Evolutionary conservation across 1,140 invertebrate species (phyloP), one percentile per base, ranked within the genome.

Genomic region (Drosophila oshimai): DNA sequence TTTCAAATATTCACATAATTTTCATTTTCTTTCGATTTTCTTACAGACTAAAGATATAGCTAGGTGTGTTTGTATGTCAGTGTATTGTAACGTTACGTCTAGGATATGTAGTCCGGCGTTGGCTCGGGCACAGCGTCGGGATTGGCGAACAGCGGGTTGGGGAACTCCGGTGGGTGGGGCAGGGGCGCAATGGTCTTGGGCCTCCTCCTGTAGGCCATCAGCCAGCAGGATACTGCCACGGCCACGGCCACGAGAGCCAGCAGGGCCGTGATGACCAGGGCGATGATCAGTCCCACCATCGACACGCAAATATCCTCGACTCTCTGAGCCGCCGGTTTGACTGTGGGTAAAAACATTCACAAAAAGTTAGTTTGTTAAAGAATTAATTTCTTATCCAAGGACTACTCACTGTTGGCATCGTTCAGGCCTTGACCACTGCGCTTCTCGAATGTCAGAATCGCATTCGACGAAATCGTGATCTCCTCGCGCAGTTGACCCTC

Each of bases 111-210:
- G 33, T 91, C 90, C 29, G 92, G 92, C 91, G 92, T 92, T 81
- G 92, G 92, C 60, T 90, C 90, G 47, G 89, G 92, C 89, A 90
- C 90, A 71, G 89, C 86, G 81, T 95, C 94, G 78, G 94, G 95
- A 79, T 96, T 97, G 81, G 97, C 96, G 91, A 98, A 98, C 72
- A 98, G 92, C 46, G 97, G 97, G 91, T 98, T 98, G 46, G 97
- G 97, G 92, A 98, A 98, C 92, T 98, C 97, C 68, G 96, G 95
- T 46, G 97, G 97, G 93, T 98, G 97, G 69, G 97, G 97, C 86
- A 98, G 93, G 60, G 97, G 97, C 42, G 97, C 97, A 54, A 95
- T 93, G 42, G 95, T 94, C 81, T 96, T 96, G 42, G 96, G 96
- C 79, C 96, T 94, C 67, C 96, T 94, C 77, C 97, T 92, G 92